Evolutionary conservation across 2,113 vertebrate genomes (phyloP).

Genomic region (Syngnathoides biaculeatus): DNA sequence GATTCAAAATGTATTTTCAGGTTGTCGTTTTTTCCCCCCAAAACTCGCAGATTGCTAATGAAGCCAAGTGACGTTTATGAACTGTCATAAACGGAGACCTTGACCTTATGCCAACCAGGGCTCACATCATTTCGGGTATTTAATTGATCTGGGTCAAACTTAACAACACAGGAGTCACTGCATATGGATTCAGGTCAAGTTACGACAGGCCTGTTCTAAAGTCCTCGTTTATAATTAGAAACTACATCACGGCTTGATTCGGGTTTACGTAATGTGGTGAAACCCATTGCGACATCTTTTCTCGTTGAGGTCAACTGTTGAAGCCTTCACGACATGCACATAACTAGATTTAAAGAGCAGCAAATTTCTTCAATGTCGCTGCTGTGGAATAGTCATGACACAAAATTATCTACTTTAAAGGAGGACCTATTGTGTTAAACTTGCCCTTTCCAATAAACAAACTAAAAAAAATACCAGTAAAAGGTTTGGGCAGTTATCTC

Average conservation of each 20-base stretch:
- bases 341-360: slow-evolving; percentile 50
- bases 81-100: slow-evolving; percentile 22
- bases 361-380: slow-evolving; percentile 52
- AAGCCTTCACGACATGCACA: slow-evolving; percentile 60
- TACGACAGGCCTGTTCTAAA: slow-evolving; percentile 19
- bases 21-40: background rate
- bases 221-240: slow-evolving; percentile 11
- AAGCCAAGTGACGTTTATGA: slow-evolving; percentile 30
- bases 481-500: too few relatives aligned
- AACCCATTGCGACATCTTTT: slow-evolving; percentile 25
- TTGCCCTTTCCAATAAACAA: background rate
- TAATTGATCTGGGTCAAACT: slow-evolving; percentile 31
- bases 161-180: slow-evolving; percentile 15
- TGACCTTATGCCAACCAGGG: slow-evolving; percentile 26
- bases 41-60: slow-evolving; percentile 14
- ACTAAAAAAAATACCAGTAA: background rate
- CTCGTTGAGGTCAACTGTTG: slow-evolving; percentile 35
- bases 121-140: slow-evolving; percentile 20
- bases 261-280: background rate
- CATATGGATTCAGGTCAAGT: slow-evolving; percentile 19
- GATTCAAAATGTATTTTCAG: background rate
- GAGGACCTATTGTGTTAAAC: background rate
- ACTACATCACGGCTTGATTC: background rate
- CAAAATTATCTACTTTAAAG: slow-evolving; percentile 23
- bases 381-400: slow-evolving; percentile 51